These are phyloP conservation scores for Xerus rutilus DNA, from an alignment of 2,797 vertebrate genomes.

Conservation along the genomic window DNA sequence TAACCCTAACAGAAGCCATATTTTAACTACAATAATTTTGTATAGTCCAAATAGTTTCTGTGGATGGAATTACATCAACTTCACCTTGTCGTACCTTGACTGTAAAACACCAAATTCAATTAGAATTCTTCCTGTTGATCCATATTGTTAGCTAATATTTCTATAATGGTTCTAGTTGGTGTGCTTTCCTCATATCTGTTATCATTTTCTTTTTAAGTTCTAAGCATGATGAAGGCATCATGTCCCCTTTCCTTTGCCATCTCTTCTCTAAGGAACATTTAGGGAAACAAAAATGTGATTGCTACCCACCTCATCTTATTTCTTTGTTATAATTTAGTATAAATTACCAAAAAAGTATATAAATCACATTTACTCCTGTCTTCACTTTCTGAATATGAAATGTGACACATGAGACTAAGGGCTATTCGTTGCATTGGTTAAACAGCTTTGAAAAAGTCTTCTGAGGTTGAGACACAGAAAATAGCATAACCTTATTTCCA, in stretches of 20 bases:
- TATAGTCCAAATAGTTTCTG: background rate
- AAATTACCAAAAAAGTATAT: background rate
- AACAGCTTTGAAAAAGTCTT: slow-evolving; percentile 27
- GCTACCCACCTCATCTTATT: background rate
- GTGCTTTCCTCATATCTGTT: background rate
- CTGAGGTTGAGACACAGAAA: background rate
- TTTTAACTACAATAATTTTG: background rate
- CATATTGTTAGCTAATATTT: background rate
- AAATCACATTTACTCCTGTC: background rate
- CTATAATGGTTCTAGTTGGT: background rate
- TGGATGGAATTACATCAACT: background rate
- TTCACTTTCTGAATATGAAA: background rate
- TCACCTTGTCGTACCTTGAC: background rate
- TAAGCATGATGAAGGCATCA: background rate
- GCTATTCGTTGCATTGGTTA: slow-evolving; percentile 1
- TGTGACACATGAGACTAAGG: background rate
- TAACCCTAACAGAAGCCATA: background rate
- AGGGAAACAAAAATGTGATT: background rate
- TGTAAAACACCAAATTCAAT: background rate
- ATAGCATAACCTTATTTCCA: slow-evolving; percentile 51
- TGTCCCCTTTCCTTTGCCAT: background rate
- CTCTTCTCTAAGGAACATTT: background rate
- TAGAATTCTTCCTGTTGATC: background rate
- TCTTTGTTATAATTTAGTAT: background rate
- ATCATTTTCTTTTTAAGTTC: background rate